Evolutionary conservation across 2,797 vertebrate genomes (phyloP), one percentile per base, ranked within the genome.

Genomic region (Syngnathus rostellatus): DNA sequence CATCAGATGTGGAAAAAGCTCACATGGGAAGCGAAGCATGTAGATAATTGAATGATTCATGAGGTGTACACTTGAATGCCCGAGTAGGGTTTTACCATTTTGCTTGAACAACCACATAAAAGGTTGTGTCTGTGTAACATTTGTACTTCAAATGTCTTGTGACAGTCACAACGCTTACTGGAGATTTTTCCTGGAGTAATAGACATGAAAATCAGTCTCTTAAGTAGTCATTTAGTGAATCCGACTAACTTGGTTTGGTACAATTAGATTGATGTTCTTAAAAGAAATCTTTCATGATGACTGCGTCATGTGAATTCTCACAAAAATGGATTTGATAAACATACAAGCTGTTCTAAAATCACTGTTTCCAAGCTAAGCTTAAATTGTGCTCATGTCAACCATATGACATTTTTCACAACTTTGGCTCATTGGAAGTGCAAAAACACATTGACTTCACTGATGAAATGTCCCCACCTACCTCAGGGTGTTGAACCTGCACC

Each of bases 401-500:
- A 55, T 25, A 25, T 55, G 53, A 25, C 23, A 55, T 55, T 55
- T 7, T 6, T 31, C 53, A 25, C 3, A 25, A 10, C 25, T 55
- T 55, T 55, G 23, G 10, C 23, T 55, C 23, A 12, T 1, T 55
- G 53, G 23, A 55, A 14, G 53, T 55, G 23, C 53, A 55, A 55
- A 23, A 55, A 55, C 16, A 48, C 16, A 17, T 48, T 48, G 46
- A 48, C 46, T 48, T 48, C 25, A 38, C 14, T 37, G 21, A 57
- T 57, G 25, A 37, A 37, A 38, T 6, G 19, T 31, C 54, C 61
- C 41, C 6, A 7, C 43, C 39, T 59, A 6, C 55, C 63, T 23
- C 81, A 93, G 91, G 38, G 91, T 92, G 82, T 83, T 98, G 79
- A 97, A 92, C 91, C 91, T 98, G 81, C 95, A 94, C 68, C 94